Conservation (phyloP, 2,113 vertebrate species). For the Anoplopoma fimbria region DNA sequence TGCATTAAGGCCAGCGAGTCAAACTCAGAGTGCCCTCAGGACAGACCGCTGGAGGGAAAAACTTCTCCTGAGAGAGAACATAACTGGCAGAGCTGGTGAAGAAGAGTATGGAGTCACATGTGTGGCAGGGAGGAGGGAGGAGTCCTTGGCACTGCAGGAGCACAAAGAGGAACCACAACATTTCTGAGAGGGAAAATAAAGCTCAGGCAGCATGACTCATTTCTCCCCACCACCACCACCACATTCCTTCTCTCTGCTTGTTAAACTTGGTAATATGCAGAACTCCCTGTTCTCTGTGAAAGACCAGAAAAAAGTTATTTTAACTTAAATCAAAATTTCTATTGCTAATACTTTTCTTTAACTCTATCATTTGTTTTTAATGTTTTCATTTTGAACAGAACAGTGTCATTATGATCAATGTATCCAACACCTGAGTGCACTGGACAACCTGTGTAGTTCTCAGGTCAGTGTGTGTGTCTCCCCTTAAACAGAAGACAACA, state of each 20-base stretch:
- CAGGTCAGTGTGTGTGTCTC: too few species aligned
- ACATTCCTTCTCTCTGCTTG: constrained; percentile 36
- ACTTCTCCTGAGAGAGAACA: neutral
- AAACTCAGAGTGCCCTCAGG: neutral
- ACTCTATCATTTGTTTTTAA: too few species aligned
- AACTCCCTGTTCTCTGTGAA: neutral
- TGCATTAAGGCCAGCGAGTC: neutral
- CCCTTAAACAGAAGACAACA: too few species aligned
- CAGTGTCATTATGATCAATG: neutral
- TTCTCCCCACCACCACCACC: constrained; percentile 65
- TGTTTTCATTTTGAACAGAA: neutral
- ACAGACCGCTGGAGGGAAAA: neutral
- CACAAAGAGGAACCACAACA: constrained; percentile 7
- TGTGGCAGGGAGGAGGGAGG: neutral
- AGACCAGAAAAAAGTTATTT: neutral
- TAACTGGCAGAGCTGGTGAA: constrained; percentile 2
- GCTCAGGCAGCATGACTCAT: constrained; percentile 70
- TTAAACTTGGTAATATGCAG: neutral
- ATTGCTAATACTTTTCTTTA: neutral
- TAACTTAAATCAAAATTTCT: neutral
- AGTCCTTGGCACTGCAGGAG: constrained; percentile 1
- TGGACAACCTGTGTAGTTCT: too few species aligned
- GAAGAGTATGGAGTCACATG: neutral
- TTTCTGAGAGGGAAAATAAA: constrained; percentile 19
- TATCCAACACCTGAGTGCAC: too few species aligned